Evolutionary conservation across 2,113 vertebrate genomes (phyloP), one percentile per base, ranked within the genome.

Genomic region (Pomatostomus ruficeps): DNA sequence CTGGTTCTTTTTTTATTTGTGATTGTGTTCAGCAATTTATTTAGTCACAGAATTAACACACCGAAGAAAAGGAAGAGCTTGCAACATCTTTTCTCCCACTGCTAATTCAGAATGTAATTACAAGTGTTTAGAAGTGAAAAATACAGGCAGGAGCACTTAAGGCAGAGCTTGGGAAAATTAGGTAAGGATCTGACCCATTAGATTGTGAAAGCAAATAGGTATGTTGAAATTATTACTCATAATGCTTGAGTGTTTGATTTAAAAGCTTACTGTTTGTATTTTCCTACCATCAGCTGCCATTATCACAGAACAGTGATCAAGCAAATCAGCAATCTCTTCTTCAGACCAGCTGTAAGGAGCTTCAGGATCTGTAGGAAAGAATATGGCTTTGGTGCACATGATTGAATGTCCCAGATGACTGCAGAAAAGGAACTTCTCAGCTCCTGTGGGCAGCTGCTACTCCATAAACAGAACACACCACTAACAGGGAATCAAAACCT

Each of bases 281-380:
- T 29, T 68, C 97, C 89, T 94, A 99, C 99, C 98, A 88, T 99
- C 99, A 40, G 99, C 99, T 36, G 99, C 99, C 7, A 99, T 95
- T 81, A 99, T 97, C 65, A 99, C 93, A 6, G 97, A 98, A 45
- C 98, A 98, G 78, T 98, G 96, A 65, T 98, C 83, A 57, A 98
- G 96, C 46, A 99, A 66, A 91, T 99, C 97, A 10, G 97, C 97
- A 38, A 98, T 95, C 82, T 99, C 99, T 40, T 98, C 98, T 62
- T 99, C 98, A 8, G 98, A 99, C 99, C 99, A 99, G 77, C 98
- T 98, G 40, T 99, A 99, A 62, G 97, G 97, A 82, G 89, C 71
- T 36, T 98, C 97, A 8, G 97, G 94, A 90, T 98, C 98, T 98
- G 61, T 9, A 98, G 96, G 92, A 86, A 84, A 67, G 48, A 75